Evolutionary conservation across 2,888 invertebrate species (phyloP).

Genomic region (Micoletzkya japonica): DNA sequence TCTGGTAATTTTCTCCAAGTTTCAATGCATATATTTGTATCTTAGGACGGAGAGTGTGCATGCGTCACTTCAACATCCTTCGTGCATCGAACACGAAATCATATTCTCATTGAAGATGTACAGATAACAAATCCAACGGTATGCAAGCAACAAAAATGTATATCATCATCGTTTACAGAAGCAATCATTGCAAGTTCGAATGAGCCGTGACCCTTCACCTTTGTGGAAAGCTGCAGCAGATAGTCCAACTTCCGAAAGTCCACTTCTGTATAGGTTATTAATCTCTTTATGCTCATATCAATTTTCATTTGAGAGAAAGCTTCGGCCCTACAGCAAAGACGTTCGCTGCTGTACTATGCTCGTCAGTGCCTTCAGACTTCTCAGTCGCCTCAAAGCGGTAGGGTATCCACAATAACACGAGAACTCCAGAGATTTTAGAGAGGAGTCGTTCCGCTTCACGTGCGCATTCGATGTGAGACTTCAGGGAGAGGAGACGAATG

Average conservation of each 20-base stretch:
- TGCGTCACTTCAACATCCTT: constrained; percentile 46
- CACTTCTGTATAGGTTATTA: neutral
- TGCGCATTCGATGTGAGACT: constrained; percentile 39
- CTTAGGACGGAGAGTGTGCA: constrained; percentile 51
- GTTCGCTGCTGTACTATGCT: no score
- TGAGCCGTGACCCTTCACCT: neutral
- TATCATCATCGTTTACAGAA: neutral
- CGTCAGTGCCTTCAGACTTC: no score
- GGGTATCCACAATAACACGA: no score
- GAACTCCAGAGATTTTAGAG: constrained; percentile 47
- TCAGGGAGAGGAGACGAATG: no score
- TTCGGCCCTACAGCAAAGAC: no score
- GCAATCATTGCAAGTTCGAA: neutral
- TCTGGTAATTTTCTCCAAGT: neutral
- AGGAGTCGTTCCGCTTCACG: constrained; percentile 51
- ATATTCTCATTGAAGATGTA: constrained; percentile 49
- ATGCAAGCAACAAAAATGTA: neutral
- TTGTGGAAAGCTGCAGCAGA: neutral
- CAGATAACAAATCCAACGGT: constrained; percentile 55
- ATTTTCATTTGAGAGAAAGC: no score
- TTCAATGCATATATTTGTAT: neutral
- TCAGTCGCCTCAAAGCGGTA: no score
- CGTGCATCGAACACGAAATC: constrained; percentile 48
- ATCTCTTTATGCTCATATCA: neutral
- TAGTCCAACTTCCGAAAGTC: neutral